Evolutionary conservation across 2,113 vertebrate genomes (phyloP).

Genomic region (Labrus mixtus): DNA sequence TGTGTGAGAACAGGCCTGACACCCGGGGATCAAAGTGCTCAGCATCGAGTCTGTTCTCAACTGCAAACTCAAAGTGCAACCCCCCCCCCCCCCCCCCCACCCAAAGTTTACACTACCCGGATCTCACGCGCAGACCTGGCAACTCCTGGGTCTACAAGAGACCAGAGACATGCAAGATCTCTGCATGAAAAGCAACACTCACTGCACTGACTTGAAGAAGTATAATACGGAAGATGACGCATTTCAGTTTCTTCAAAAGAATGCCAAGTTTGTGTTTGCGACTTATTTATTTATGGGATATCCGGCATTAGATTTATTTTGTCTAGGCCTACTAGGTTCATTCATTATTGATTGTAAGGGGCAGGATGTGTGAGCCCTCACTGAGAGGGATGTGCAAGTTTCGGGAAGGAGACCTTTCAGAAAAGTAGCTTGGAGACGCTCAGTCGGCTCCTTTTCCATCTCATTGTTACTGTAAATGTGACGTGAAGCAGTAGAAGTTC

Average conservation of each 20-base stretch:
- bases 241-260: conserved; percentile 54
- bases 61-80: conserved; percentile 34
- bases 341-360: conserved; percentile 75
- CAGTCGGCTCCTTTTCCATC: conserved; percentile 25
- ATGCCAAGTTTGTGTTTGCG: conserved; percentile 41
- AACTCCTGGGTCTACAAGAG: conserved; percentile 42
- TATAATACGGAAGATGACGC: conserved; percentile 20
- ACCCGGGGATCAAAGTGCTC: conserved; percentile 54
- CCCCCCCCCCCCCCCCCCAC: too few species aligned
- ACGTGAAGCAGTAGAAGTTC: conserved; percentile 16
- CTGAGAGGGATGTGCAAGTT: conserved; percentile 60
- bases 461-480: conserved; percentile 9
- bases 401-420: conserved; percentile 54
- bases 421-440: conserved; percentile 33
- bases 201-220: not conserved
- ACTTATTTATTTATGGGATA: conserved; percentile 70
- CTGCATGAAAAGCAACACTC: conserved; percentile 14
- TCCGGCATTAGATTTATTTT: conserved; percentile 63
- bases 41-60: conserved; percentile 19
- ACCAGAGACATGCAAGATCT: conserved; percentile 7
- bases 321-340: conserved; percentile 58
- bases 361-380: conserved; percentile 65
- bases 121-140: conserved; percentile 58
- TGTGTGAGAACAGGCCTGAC: conserved; percentile 36
- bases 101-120: conserved; percentile 49